A percentile compares a stretch with the other conserved stretches of the same genome.
Conservation (phyloP, 2,113 vertebrate genomes). For the Plectropomus leopardus region DNA sequence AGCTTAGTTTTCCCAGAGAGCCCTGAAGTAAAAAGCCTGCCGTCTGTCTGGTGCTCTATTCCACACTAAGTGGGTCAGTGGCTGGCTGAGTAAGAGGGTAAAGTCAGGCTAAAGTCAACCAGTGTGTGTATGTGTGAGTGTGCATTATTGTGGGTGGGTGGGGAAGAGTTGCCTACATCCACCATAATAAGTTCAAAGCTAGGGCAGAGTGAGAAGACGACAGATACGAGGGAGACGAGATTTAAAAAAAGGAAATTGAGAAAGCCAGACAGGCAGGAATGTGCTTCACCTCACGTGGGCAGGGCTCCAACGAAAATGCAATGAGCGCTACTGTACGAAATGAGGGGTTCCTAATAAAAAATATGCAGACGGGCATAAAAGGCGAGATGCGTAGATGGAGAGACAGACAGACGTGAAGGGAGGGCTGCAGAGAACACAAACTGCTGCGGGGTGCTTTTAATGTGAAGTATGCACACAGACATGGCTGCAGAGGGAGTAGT, state of each 20-base stretch:
- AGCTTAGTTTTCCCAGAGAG: conserved; percentile 65
- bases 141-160: conserved; percentile 7
- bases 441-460: conserved; percentile 72
- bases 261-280: conserved; percentile 59
- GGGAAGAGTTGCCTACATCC: conserved; percentile 36
- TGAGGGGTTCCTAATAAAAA: conserved; percentile 48
- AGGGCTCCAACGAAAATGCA: conserved; percentile 14
- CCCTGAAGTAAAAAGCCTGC: conserved; percentile 70
- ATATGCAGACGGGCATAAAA: conserved; percentile 31
- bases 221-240: conserved; percentile 25
- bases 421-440: conserved; percentile 59
- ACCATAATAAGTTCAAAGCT: conserved; percentile 63
- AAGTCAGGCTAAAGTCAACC: conserved; percentile 71
- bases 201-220: conserved; percentile 47
- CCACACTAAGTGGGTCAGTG: conserved; percentile 77
- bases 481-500: conserved; percentile 71
- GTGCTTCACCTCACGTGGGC: conserved; percentile 23
- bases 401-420: conserved; percentile 44
- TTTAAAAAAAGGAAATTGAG: conserved; percentile 54
- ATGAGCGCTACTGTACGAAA: conserved; percentile 38
- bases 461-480: conserved; percentile 77
- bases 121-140: conserved; percentile 4
- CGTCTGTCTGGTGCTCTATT: conserved; percentile 69
- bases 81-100: conserved; percentile 73
- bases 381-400: conserved; percentile 39